A percentile compares a stretch with the other conserved stretches of the same genome.
Evolutionary conservation across 2,888 invertebrate genomes (phyloP).

Genomic region (Netelia melanura): DNA sequence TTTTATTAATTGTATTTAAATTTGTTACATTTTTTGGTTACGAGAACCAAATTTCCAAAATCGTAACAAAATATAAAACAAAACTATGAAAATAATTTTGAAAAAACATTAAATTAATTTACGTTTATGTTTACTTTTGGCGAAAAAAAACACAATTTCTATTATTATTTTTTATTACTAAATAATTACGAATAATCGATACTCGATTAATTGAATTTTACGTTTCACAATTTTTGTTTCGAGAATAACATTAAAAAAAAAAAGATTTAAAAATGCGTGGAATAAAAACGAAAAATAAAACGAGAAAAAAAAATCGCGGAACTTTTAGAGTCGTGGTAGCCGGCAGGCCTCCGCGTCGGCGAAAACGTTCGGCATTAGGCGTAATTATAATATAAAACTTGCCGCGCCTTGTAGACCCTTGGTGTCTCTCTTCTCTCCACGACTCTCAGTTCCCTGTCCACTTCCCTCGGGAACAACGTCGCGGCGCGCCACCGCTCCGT

Average conservation of each 20-base stretch:
- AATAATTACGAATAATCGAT: background rate
- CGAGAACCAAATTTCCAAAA: no score
- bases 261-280: background rate
- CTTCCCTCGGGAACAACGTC: slow-evolving; percentile 77
- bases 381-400: slow-evolving; percentile 83
- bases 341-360: slow-evolving; percentile 36
- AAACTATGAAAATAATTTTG: no score
- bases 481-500: slow-evolving; percentile 70
- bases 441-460: slow-evolving; percentile 75
- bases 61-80: no score
- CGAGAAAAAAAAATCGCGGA: slow-evolving; percentile 16
- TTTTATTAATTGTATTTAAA: no score
- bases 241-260: background rate
- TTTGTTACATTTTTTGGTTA: no score
- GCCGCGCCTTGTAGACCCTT: slow-evolving; percentile 77
- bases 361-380: slow-evolving; percentile 75
- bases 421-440: slow-evolving; percentile 74
- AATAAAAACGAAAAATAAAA: background rate
- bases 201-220: background rate
- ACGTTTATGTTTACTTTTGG: no score
- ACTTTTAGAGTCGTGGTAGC: slow-evolving; percentile 64
- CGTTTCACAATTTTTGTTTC: background rate
- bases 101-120: no score
- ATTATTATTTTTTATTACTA: background rate
- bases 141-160: no score